phyloP scores from a whole-genome alignment of 1,140 invertebrate species.

The Agraylea sexmaculata region DNA sequence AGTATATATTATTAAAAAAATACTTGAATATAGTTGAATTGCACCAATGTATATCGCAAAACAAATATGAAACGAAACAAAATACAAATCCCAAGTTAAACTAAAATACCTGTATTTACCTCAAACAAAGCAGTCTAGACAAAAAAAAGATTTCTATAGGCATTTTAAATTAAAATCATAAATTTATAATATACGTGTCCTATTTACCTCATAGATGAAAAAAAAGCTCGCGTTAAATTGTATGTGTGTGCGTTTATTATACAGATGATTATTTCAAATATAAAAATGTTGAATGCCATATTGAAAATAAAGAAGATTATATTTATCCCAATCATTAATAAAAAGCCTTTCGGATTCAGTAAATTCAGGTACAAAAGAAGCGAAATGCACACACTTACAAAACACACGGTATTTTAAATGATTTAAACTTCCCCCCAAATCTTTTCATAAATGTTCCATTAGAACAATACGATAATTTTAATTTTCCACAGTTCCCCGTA shows the following conservation, averaged over 20 bases:
- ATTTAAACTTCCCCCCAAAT: too few relatives aligned
- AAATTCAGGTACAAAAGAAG: background rate
- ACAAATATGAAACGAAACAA: conserved; percentile 10
- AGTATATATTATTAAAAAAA: too few relatives aligned
- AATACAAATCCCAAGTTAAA: conserved; percentile 16
- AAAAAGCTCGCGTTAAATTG: background rate
- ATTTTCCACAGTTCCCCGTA: conserved; percentile 2
- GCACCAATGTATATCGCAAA: conserved; percentile 11
- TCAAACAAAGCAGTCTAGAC: conserved; percentile 15
- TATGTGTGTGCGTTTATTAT: background rate
- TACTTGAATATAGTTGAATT: conserved; percentile 20
- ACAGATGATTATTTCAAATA: background rate
- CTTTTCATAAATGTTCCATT: too few relatives aligned
- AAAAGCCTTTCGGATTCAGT: background rate
- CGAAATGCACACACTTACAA: background rate
- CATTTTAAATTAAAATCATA: conserved; percentile 3
- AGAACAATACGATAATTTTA: too few relatives aligned
- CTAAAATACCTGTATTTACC: conserved; percentile 23
- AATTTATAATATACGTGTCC: background rate
- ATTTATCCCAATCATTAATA: background rate
- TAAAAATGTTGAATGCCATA: background rate
- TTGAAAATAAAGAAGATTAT: background rate
- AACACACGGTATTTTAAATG: too few relatives aligned
- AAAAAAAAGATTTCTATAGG: conserved; percentile 5
- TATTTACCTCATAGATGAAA: conserved; percentile 4